Conservation (phyloP, 2,888 invertebrate species). For the Oegoconia quadripuncta region DNA sequence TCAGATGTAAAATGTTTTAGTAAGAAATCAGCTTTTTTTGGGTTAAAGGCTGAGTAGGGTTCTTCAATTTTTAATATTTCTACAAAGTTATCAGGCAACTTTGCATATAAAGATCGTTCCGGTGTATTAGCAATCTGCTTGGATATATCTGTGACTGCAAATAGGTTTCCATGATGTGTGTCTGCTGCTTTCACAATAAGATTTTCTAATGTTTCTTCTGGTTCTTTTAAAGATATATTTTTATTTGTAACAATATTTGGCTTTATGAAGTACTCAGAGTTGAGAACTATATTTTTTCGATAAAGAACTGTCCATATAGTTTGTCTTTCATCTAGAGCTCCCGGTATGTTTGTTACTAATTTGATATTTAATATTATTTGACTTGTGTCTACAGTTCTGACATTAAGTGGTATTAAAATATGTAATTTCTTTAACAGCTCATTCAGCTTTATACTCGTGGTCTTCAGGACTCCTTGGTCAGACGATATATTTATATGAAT, state of each 20-base stretch:
- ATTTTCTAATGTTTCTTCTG: conserved; percentile 30
- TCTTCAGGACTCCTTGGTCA: conserved; percentile 38
- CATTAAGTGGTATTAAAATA: conserved; percentile 42
- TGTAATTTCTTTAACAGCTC: conserved; percentile 38
- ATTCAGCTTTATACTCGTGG: conserved; percentile 40
- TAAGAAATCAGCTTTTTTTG: conserved; percentile 32
- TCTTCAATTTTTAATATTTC: conserved; percentile 33
- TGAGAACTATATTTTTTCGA: conserved; percentile 35
- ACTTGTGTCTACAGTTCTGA: conserved; percentile 21
- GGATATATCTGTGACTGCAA: conserved; percentile 33
- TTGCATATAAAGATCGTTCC: conserved; percentile 42
- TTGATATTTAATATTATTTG: conserved; percentile 40
- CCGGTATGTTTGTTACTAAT: conserved; percentile 49
- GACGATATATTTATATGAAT: conserved; percentile 47
- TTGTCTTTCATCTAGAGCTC: conserved; percentile 41
- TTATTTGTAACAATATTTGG: conserved; percentile 21
- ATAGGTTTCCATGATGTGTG: conserved; percentile 35
- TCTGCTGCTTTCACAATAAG: conserved; percentile 30
- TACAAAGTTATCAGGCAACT: conserved; percentile 42
- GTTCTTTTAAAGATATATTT: conserved; percentile 28
- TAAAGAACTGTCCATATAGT: conserved; percentile 49
- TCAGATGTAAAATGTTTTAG: conserved; percentile 35
- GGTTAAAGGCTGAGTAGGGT: too few relatives aligned
- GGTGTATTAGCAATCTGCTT: conserved; percentile 7
- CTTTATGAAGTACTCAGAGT: conserved; percentile 55